Conservation (phyloP, 2,113 vertebrate genomes). For the Camelus bactrianus region DNA sequence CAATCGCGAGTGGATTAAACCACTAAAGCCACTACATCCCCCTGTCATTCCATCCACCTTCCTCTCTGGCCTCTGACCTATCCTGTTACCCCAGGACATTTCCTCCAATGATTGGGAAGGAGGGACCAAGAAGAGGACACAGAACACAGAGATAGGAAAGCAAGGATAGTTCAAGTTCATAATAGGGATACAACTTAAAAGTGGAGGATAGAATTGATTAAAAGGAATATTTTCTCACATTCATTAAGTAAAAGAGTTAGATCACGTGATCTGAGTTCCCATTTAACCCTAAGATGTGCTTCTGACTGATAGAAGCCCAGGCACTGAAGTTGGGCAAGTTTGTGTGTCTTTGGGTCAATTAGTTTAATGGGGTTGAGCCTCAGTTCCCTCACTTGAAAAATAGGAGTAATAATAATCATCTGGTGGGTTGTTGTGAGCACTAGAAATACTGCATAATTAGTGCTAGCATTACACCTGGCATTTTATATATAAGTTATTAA, state of each 20-base stretch:
- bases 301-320: neutral
- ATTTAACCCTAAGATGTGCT: neutral
- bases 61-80: neutral
- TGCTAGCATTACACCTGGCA: neutral
- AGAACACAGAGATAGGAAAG: neutral
- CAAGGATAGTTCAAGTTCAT: neutral
- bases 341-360: neutral
- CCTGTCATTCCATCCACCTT: neutral
- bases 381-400: neutral
- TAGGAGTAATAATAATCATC: neutral
- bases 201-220: neutral
- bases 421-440: neutral
- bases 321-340: neutral
- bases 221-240: neutral
- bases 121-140: neutral
- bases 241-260: neutral
- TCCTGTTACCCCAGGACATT: neutral
- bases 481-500: neutral
- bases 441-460: neutral
- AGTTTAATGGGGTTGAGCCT: neutral
- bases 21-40: neutral
- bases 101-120: neutral
- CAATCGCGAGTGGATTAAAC: accelerated
- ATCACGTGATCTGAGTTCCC: neutral
- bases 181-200: neutral